Percentiles rank a stretch among this genome's conserved stretches.
phyloP scores from a whole-genome alignment of 2,113 vertebrate species.

The Peucedramus taeniatus region DNA sequence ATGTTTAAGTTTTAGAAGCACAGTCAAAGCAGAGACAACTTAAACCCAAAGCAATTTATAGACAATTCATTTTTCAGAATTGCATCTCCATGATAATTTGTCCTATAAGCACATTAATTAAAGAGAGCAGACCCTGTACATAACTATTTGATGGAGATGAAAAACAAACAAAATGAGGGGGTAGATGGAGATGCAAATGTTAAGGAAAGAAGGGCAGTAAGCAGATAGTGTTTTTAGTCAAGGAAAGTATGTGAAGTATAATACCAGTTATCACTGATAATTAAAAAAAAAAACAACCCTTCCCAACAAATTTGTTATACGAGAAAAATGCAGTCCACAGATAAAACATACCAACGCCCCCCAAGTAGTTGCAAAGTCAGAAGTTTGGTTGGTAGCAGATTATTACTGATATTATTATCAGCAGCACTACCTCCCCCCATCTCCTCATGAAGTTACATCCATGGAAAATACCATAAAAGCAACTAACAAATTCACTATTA shows the following conservation, averaged over 20 bases:
- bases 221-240: neutral
- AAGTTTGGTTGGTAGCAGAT: neutral
- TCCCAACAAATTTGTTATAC: rapidly evolving
- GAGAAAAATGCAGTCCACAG: neutral
- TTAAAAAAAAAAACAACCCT: neutral
- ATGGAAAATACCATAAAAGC: neutral
- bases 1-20: neutral
- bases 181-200: neutral
- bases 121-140: neutral
- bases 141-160: neutral
- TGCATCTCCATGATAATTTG: neutral
- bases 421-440: rapidly evolving
- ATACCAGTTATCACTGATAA: neutral
- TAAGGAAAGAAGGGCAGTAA: neutral
- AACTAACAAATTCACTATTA: conserved; percentile 9
- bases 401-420: neutral
- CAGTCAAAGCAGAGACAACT: neutral
- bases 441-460: rapidly evolving
- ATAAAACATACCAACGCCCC: neutral
- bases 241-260: neutral
- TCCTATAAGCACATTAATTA: neutral
- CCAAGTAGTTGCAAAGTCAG: neutral
- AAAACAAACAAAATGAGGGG: neutral
- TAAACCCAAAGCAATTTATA: neutral
- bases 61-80: rapidly evolving